phyloP scores from a whole-genome alignment of 1,140 invertebrate genomes.

The Leptonema lineaticorne region DNA sequence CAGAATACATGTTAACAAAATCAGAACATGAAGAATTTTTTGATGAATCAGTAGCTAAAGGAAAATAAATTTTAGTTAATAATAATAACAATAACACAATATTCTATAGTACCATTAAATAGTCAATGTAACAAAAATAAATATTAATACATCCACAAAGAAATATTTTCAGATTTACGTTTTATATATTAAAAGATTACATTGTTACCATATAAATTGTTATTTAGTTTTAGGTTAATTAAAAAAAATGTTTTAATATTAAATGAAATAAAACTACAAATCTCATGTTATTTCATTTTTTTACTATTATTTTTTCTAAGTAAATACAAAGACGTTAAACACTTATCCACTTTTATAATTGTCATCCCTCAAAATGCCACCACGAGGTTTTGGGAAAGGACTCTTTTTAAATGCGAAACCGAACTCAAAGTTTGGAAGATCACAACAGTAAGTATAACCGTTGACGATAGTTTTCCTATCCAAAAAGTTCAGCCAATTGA shows the following conservation, averaged over 20 bases:
- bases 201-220: slow-evolving; percentile 17
- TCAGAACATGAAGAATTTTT: slow-evolving; percentile 68
- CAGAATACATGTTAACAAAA: slow-evolving; percentile 66
- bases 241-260: slow-evolving; percentile 4
- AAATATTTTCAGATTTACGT: background rate
- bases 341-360: slow-evolving; percentile 9
- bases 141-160: background rate
- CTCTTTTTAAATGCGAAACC: slow-evolving; percentile 38
- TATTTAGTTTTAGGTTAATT: slow-evolving; percentile 38
- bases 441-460: slow-evolving; percentile 49
- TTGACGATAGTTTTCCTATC: slow-evolving; percentile 42
- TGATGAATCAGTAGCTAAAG: slow-evolving; percentile 53
- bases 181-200: background rate
- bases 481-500: slow-evolving; percentile 42
- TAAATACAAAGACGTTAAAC: too few relatives aligned
- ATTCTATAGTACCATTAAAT: background rate
- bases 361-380: slow-evolving; percentile 38
- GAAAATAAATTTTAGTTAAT: too few relatives aligned
- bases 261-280: background rate
- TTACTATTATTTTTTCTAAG: background rate
- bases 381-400: slow-evolving; percentile 38
- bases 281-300: background rate
- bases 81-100: too few relatives aligned
- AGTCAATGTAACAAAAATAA: background rate
- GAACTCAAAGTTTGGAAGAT: slow-evolving; percentile 44